Base-by-base conservation (phyloP, 2,797 vertebrate species). In the Enteromius mattozi region DNA sequence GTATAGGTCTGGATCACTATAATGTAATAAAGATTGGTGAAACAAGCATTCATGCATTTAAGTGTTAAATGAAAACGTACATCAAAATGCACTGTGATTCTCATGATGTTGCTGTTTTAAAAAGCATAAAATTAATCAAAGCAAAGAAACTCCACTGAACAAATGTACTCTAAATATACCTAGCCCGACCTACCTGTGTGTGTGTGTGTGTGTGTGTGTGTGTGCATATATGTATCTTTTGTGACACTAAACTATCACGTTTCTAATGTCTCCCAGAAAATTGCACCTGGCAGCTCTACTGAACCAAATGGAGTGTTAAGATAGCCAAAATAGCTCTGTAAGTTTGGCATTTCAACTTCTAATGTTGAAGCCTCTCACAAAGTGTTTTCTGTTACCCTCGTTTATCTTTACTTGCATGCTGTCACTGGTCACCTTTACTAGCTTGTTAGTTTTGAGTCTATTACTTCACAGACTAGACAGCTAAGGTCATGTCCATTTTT, bases 221-320 rank as follows among this genome's bases (percentile, higher is more conserved):
- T 4, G 6, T 30, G 5, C 24, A 3, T 2, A n/a, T 17, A 56
- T 56, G 21, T 4, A 17, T 27, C 3, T 27, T 37, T 30, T 42
- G 35, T 82, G 54, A 27, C 12, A 81, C 40, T 71, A 6, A 59
- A 72, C n/a, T n/a, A n/a, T n/a, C n/a, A n/a, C 45, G 42, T 81
- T 68, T 27, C 12, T 56, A 85, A 85, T 77, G 71, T 87, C 42
- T 81, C 77, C 66, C 14, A 65, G 66, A 80, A 78, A 78, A 84
- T 72, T 80, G 35, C 16, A 2, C 40, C 72, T 85, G 76, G 37
- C 76, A 81, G 68, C 30, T 86, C 71, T 56, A 45, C 69, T 84
- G 68, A 76, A 84, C 66, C 72, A 87, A 89, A 87, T 85, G 68
- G 84, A 88, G 61, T 85, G 85, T 84, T 81, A 76, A 86, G 76